Evolutionary conservation across 1,140 invertebrate genomes (phyloP), one percentile per base, ranked within the genome.

Genomic region (Calycopis cecrops): DNA sequence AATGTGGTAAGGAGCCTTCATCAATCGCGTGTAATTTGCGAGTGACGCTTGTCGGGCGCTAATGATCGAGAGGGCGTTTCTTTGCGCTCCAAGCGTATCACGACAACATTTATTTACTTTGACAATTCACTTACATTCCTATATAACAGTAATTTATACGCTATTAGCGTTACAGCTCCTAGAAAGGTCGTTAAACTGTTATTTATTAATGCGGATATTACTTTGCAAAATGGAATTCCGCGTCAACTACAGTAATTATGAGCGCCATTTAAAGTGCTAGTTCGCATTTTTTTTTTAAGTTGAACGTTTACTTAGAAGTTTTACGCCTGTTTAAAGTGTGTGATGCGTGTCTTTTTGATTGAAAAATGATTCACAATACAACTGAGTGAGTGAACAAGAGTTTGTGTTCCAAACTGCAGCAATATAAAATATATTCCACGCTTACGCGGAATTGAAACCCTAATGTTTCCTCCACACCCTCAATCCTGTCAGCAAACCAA

Each of bases 21-120:
- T 76, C 73, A 76, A 76, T 72, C 71, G 71, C 68, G 47, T 42
- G 67, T 79, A 79, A 79, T 76, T 79, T 75, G 69, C 57, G 53
- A 67, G 70, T 60, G 68, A 76, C 71, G 73, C 67, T 68, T 65
- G 59, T 63, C 64, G 57, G 62, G 62, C 65, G 60, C 62, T 74
- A 75, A 76, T 71, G 76, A 72, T 61, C 65, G 62, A 59, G 53
- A 66, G 66, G 71, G 71, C 66, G 71, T 69, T 61, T 55, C 48
- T 59, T 63, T 51, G 14, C 12, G 18, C 40, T 54, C 33, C 34
- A 51, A 42, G 21, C 42, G 28, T 44, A 42, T 54, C 18, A 33
- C 28, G 54, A 49, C 35, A 56, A 48, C 47, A 21, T 49, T 38
- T 56, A 56, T 38, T 56, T 56, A 56, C 47, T 56, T 48, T 47